Percentiles rank a stretch among this genome's conserved stretches.
phyloP scores from a whole-genome alignment of 2,888 invertebrate species.

The Epiblema foenella region DNA sequence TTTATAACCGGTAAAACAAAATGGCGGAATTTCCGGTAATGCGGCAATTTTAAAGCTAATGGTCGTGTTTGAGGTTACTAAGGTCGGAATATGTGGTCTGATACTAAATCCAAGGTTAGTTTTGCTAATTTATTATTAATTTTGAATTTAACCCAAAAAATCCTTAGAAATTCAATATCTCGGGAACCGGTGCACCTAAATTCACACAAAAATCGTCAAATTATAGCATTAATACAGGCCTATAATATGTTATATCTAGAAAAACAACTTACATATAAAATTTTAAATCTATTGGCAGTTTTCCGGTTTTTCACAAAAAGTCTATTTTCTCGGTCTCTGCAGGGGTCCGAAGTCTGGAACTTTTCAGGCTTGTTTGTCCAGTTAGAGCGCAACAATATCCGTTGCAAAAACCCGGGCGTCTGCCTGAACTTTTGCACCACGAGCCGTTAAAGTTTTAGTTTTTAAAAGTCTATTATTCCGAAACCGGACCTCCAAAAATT shows the following conservation, averaged over 20 bases:
- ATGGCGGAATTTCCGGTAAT: background rate
- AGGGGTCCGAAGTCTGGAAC: too few relatives aligned
- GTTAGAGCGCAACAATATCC: too few relatives aligned
- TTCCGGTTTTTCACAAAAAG: too few relatives aligned
- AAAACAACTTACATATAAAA: background rate
- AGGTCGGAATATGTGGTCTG: too few relatives aligned
- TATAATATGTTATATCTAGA: background rate
- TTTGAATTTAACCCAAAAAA: background rate
- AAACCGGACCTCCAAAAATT: slow-evolving; percentile 10
- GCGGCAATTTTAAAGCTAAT: background rate
- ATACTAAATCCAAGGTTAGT: too few relatives aligned
- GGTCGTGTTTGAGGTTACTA: background rate
- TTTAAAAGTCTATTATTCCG: too few relatives aligned
- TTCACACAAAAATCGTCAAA: background rate
- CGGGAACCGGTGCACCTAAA: background rate
- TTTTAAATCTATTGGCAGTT: too few relatives aligned
- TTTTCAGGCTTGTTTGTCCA: too few relatives aligned
- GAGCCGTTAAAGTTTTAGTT: too few relatives aligned
- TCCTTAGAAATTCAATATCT: background rate
- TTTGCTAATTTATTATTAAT: background rate
- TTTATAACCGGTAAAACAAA: background rate
- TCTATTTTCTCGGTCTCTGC: too few relatives aligned
- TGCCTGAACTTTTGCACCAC: too few relatives aligned
- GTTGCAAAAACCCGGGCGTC: too few relatives aligned
- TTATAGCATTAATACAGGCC: background rate